Conservation (phyloP, 2,888 invertebrate species). For the Sialis lutaria region DNA sequence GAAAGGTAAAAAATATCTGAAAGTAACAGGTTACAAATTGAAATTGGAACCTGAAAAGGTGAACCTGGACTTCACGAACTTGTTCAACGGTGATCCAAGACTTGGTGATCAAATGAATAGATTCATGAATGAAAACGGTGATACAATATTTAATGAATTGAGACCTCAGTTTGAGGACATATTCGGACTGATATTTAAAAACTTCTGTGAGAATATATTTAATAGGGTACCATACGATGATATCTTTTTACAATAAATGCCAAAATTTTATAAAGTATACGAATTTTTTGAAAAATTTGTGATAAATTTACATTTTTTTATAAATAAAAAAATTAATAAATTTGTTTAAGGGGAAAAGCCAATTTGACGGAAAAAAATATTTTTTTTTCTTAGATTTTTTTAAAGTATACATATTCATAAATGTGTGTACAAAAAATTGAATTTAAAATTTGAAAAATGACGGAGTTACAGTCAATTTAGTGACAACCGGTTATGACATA, state of each 20-base stretch:
- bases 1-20: constrained; percentile 45
- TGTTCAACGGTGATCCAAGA: constrained; percentile 25
- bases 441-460: too few species aligned
- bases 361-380: too few species aligned
- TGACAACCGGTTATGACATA: too few species aligned
- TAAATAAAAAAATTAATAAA: too few species aligned
- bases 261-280: neutral
- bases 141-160: constrained; percentile 17
- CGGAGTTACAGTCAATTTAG: too few species aligned
- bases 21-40: constrained; percentile 41
- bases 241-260: constrained; percentile 30
- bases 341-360: too few species aligned
- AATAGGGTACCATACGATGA: constrained; percentile 46
- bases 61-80: constrained; percentile 42
- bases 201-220: constrained; percentile 48
- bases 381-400: too few species aligned
- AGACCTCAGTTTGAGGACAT: constrained; percentile 49
- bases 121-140: neutral
- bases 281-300: neutral
- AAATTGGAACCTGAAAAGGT: constrained; percentile 43
- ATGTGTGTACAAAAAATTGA: too few species aligned
- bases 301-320: too few species aligned
- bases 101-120: neutral
- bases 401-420: too few species aligned
- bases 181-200: constrained; percentile 44